A percentile compares a stretch with the other conserved stretches of the same genome.
phyloP scores from a whole-genome alignment of 2,797 vertebrate species.

The Coracias cyanogaster region DNA sequence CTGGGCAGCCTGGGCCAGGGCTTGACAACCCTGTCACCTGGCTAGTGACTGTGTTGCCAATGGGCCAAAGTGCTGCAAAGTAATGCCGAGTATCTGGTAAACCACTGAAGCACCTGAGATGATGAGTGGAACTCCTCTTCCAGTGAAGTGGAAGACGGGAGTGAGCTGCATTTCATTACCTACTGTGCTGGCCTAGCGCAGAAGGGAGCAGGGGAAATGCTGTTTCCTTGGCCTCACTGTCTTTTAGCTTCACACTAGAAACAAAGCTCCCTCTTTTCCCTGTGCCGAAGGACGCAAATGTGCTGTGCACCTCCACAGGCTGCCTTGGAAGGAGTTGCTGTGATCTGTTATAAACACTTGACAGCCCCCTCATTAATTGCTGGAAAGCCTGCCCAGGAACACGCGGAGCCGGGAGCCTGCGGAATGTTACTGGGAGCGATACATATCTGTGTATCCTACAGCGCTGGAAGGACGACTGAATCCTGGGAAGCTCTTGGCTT shows the following conservation, averaged over 20 bases:
- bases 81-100: not conserved
- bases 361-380: slow-evolving; percentile 29
- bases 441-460: not conserved
- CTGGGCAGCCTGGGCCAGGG: no score
- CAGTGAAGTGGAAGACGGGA: not conserved
- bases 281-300: not conserved
- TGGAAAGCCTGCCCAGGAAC: not conserved
- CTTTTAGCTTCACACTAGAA: not conserved
- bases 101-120: not conserved
- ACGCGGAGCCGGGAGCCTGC: not conserved
- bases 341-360: slow-evolving; percentile 31
- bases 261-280: not conserved
- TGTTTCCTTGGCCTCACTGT: not conserved
- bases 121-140: not conserved
- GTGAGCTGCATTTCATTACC: not conserved
- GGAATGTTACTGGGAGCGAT: slow-evolving; percentile 35
- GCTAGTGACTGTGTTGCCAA: not conserved
- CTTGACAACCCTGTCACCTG: no score
- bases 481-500: slow-evolving; percentile 26
- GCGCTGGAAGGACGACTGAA: slow-evolving; percentile 15
- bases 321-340: not conserved
- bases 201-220: not conserved
- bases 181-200: not conserved
- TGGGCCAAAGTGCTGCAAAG: not conserved
- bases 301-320: not conserved